A percentile compares a stretch with the other conserved stretches of the same genome.
phyloP scores from a whole-genome alignment of 2,113 vertebrate species.

The Cynopterus brachyotis region DNA sequence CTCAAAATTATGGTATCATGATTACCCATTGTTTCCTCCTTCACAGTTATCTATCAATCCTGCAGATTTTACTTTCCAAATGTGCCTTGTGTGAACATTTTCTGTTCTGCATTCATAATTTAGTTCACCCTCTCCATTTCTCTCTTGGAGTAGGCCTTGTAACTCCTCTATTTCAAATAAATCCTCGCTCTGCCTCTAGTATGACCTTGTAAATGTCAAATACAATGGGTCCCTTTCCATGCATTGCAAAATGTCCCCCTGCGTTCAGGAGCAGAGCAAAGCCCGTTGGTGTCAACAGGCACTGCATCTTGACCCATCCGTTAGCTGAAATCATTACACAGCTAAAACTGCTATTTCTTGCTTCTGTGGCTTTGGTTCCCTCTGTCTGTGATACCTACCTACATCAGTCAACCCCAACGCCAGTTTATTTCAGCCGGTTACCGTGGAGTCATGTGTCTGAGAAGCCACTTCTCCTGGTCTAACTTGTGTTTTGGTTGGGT shows the following conservation, averaged over 20 bases:
- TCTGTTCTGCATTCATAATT: not conserved
- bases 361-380: not conserved
- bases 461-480: not conserved
- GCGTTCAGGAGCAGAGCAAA: not conserved
- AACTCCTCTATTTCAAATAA: conserved; percentile 1
- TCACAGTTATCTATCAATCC: not conserved
- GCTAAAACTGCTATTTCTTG: not conserved
- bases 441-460: not conserved
- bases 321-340: not conserved
- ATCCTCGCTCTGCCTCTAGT: not conserved
- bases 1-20: not conserved
- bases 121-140: not conserved
- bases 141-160: not conserved
- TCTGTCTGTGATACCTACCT: not conserved
- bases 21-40: not conserved
- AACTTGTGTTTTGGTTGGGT: not conserved
- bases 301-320: not conserved
- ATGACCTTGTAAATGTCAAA: not conserved
- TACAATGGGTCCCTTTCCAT: not conserved
- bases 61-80: not conserved
- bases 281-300: not conserved
- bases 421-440: not conserved
- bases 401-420: not conserved
- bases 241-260: not conserved
- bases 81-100: not conserved